Percentiles rank a stretch among this genome's conserved stretches.
Conservation (phyloP, 2,888 invertebrate genomes). For the Lasiommata megera region DNA sequence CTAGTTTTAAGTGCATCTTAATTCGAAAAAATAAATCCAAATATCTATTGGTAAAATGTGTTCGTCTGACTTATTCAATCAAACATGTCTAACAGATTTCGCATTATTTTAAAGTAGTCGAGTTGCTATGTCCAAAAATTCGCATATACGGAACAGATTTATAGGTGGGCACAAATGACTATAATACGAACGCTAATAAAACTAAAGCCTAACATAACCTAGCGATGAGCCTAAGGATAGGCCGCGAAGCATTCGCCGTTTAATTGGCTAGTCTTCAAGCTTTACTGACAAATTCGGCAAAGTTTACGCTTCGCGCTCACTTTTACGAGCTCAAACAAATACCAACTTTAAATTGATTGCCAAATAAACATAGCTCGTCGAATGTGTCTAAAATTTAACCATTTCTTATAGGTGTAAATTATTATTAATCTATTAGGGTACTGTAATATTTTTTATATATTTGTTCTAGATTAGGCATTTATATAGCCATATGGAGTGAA, state of each 20-base stretch:
- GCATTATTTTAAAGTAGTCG: not conserved
- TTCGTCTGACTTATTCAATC: too few relatives aligned
- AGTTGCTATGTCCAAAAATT: constrained; percentile 33
- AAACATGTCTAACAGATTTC: not conserved
- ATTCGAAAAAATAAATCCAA: too few relatives aligned
- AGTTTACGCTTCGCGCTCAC: too few relatives aligned
- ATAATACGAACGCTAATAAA: constrained; percentile 55
- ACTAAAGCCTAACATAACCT: constrained; percentile 49
- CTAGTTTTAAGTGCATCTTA: too few relatives aligned
- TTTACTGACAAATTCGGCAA: not conserved
- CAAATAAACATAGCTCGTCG: not conserved
- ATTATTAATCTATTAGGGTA: not conserved
- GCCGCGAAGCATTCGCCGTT: not conserved
- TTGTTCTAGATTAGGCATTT: too few relatives aligned
- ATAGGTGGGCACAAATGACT: constrained; percentile 74
- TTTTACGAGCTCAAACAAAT: too few relatives aligned
- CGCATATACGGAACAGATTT: constrained; percentile 52
- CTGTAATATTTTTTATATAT: not conserved
- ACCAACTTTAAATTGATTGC: not conserved
- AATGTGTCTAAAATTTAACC: not conserved
- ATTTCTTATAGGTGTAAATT: not conserved
- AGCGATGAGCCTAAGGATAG: constrained; percentile 29
- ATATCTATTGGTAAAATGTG: too few relatives aligned
- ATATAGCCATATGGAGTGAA: too few relatives aligned
- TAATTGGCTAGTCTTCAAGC: not conserved